Base-by-base conservation (phyloP, 2,797 vertebrate genomes). In the Serranus cabrilla region DNA sequence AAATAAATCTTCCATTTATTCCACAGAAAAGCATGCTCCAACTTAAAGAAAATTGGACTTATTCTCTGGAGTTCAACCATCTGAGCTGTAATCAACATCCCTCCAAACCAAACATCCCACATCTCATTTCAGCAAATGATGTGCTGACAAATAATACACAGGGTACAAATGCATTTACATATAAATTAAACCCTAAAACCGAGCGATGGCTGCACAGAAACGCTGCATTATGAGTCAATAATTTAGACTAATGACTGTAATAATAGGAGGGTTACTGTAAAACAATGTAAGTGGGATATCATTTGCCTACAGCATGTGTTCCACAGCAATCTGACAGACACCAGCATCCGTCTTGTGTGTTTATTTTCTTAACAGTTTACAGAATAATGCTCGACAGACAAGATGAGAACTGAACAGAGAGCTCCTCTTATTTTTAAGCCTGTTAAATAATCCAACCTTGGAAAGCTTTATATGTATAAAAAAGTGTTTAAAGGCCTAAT, bases 161-260 rank as follows among this genome's bases (percentile, higher is more conserved):
- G 78, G 79, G 37, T 86, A 71, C 74, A 83, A 88, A 82, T 82
- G 75, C 84, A 93, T 94, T 94, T 92, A 89, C 92, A 94, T 93
- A 89, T 88, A 93, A 93, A 94, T 93, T 89, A 94, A 93, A 93
- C 59, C 71, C 74, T 51, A 91, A 87, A 85, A 59, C 54, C 67
- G 3, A 58, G 75, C 66, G 18, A 58, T 39, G 68, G 89, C 71
- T 51, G 74, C 76, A 42, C 67, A 71, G 51, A 82, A 90, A 87
- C 49, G 54, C 50, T 47, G 67, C 39, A 42, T 90, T 90, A 91
- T 86, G 86, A 87, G 78, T 88, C 83, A 81, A 90, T 92, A 91
- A 92, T 85, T 92, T 80, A 85, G 85, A 88, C 82, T 84, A 85
- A 93, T 90, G 90, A 88, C 87, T 85, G 87, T 85, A 91, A 91